Evolutionary conservation across 64 coral and sea anemone species (phyloP).

Genomic region (Catalaphyllia jardinei): DNA sequence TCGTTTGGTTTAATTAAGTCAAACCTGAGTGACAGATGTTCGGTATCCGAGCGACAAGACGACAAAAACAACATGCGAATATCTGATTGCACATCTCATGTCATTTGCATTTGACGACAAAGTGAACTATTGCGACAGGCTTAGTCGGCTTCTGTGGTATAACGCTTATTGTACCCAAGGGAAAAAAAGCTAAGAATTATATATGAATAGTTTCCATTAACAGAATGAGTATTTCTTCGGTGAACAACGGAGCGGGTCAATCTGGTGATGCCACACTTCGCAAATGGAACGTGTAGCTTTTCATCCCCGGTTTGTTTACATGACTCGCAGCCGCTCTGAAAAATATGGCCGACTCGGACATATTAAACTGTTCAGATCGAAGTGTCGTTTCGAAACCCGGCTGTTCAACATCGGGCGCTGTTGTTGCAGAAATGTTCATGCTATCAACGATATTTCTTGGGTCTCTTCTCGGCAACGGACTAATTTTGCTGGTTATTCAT

Average conservation of each 20-base stretch:
- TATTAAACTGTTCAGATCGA: slow-evolving; percentile 22
- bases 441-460: slow-evolving; percentile 67
- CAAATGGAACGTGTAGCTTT: slow-evolving; percentile 15
- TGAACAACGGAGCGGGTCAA: neutral
- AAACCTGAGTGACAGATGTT: neutral
- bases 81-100: slow-evolving; percentile 11
- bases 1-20: neutral
- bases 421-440: slow-evolving; percentile 50
- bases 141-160: neutral
- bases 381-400: neutral
- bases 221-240: neutral
- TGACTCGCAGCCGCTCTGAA: neutral
- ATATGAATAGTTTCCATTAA: neutral
- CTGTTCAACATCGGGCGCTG: slow-evolving; percentile 17
- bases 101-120: slow-evolving; percentile 5
- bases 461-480: slow-evolving; percentile 77
- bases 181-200: neutral
- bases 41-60: neutral
- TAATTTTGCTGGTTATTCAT: slow-evolving; percentile 82
- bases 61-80: slow-evolving; percentile 44
- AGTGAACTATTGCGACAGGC: neutral
- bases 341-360: slow-evolving; percentile 25
- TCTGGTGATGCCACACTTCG: too few relatives aligned
- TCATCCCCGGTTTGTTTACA: slow-evolving; percentile 17
- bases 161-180: neutral